phyloP scores from a whole-genome alignment of 2,797 vertebrate species.

The Silurus lanzhouensis region DNA sequence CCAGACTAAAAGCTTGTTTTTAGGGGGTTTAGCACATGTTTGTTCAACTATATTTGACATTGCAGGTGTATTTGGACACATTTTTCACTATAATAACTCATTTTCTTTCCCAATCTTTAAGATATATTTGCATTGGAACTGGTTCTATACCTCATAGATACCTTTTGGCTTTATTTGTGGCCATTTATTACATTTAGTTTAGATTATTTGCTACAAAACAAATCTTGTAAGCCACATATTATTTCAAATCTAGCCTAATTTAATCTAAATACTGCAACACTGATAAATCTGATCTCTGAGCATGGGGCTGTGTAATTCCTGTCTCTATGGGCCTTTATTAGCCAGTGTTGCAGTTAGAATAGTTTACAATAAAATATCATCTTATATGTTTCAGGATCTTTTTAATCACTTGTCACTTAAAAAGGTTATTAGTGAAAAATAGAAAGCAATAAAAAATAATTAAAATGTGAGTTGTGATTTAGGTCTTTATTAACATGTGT shows the following conservation, averaged over 20 bases:
- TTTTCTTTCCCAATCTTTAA: neutral
- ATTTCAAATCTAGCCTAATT: neutral
- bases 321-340: constrained; percentile 2
- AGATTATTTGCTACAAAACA: neutral
- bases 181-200: neutral
- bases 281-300: neutral
- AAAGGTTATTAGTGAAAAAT: too few species aligned
- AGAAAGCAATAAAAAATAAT: neutral
- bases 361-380: neutral
- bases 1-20: neutral
- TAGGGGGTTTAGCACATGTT: neutral
- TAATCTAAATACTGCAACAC: neutral
- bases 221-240: neutral
- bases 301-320: neutral
- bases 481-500: neutral
- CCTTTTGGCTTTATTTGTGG: neutral
- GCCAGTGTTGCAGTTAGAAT: neutral
- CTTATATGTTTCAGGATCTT: neutral
- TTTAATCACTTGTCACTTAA: neutral
- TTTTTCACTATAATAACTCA: neutral
- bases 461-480: neutral
- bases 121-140: neutral
- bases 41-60: neutral
- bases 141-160: neutral
- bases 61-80: neutral